phyloP scores from a whole-genome alignment of 2,113 vertebrate genomes.

The Sylvicapra grimmia region DNA sequence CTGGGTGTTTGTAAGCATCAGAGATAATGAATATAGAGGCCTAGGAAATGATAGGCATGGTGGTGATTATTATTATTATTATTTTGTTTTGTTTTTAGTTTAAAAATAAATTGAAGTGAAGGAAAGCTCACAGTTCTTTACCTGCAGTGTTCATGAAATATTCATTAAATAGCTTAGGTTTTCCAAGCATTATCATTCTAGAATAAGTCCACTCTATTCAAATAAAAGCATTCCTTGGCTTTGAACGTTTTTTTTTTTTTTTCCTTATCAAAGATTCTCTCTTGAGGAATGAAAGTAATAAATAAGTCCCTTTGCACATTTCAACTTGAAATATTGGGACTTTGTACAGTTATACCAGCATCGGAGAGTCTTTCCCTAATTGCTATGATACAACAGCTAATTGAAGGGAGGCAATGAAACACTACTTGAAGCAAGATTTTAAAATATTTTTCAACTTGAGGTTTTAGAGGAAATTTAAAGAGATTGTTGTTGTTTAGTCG shows the following conservation, averaged over 20 bases:
- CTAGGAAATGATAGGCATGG: neutral
- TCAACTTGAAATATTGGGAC: neutral
- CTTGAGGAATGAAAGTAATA: slow-evolving; percentile 14
- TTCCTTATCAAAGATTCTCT: neutral
- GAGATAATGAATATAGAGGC: neutral
- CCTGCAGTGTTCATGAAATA: neutral
- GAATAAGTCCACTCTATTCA: neutral
- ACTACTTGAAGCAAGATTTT: neutral
- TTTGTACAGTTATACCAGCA: neutral
- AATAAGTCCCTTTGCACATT: slow-evolving; percentile 14
- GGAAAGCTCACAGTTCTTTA: neutral
- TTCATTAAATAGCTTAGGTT: neutral
- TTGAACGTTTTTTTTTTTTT: neutral
- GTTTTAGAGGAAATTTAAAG: neutral
- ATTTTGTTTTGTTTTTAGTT: neutral
- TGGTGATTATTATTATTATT: neutral
- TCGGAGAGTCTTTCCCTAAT: neutral
- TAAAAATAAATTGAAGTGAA: neutral
- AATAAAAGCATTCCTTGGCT: neutral
- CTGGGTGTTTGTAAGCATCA: neutral
- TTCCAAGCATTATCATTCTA: neutral
- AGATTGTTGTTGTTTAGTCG: neutral
- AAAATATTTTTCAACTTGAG: neutral
- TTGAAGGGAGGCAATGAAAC: neutral
- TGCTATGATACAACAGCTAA: neutral